These are phyloP conservation scores for Apis cerana DNA, from an alignment of 1,140 invertebrate species.

Conservation along the genomic window DNA sequence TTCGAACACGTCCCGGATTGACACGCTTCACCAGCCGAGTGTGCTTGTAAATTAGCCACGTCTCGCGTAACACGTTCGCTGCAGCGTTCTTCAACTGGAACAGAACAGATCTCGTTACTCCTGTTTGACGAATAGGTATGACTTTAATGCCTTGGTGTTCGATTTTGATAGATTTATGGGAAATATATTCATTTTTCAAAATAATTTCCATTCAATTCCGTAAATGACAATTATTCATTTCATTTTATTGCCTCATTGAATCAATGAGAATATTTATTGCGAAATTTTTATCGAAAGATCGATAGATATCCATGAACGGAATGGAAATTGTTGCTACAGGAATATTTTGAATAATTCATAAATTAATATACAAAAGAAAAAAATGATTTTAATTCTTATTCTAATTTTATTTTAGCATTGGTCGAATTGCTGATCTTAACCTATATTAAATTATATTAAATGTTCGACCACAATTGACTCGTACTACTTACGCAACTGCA, in stretches of 20 bases:
- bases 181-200: not conserved
- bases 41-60: slow-evolving; percentile 99
- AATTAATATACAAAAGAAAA: too few species aligned
- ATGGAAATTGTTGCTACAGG: not conserved
- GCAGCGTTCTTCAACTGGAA: slow-evolving; percentile 99
- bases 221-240: too few species aligned
- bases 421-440: too few species aligned
- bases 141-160: not conserved
- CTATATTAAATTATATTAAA: too few species aligned
- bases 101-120: slow-evolving; percentile 49
- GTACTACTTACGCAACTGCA: too few species aligned
- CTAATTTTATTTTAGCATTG: too few species aligned
- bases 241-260: too few species aligned
- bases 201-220: too few species aligned
- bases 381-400: too few species aligned
- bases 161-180: not conserved
- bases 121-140: not conserved
- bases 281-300: not conserved
- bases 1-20: slow-evolving; percentile 96
- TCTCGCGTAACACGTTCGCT: slow-evolving; percentile 99
- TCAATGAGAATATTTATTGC: not conserved
- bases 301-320: not conserved
- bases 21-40: slow-evolving; percentile 98
- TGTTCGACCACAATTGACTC: too few species aligned
- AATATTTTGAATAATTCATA: not conserved